Evolutionary conservation across 2,797 vertebrate species (phyloP), one percentile per base, ranked within the genome.

Genomic region (Sciurus vulgaris): DNA sequence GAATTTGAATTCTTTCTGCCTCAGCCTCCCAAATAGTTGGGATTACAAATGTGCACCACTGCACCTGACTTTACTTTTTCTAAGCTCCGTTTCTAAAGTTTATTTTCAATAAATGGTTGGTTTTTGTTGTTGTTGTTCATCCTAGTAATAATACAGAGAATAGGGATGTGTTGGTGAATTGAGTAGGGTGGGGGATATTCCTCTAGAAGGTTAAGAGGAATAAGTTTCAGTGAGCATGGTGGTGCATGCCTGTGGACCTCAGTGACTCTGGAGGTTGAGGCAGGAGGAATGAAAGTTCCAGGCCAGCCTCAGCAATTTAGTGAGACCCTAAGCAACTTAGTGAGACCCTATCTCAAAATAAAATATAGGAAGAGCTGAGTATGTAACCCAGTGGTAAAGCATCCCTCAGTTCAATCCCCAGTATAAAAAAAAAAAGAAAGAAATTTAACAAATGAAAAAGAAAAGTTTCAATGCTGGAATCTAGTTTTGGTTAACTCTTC

Each of bases 71-170:
- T 73, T 14, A 77, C 18, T 89, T 86, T 89, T 85, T 84, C 41
- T 87, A 77, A 69, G 14, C 8, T 33, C 3, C 3, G 28, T 87
- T 86, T 82, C 20, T 82, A 41, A 93, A 92, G 15, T 15, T 54
- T 87, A 56, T 41, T 88, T 61, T 67, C 28, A 90, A n/a, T 91
- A 86, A 93, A 41, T 96, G 69, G 41, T 83, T 89, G 86, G 10
- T 24, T 91, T 88, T 24, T 17, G 15, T 86, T 76, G 54, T 38
- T 87, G 5, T 83, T 67, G 18, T 89, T 86, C 35, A 59, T 81
- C 41, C 44, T 14, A 59, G 28, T 83, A 85, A 54, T 77, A 85
- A 38, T 85, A 47, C 63, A 81, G 20, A 65, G n/a, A 84, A 15
- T 77, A 82, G 3, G 3, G 22, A 41, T 65, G 20, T 65, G 56